Evolutionary conservation across 2,113 vertebrate genomes (phyloP), one percentile per base, ranked within the genome.

Genomic region (Toxostoma redivivum): DNA sequence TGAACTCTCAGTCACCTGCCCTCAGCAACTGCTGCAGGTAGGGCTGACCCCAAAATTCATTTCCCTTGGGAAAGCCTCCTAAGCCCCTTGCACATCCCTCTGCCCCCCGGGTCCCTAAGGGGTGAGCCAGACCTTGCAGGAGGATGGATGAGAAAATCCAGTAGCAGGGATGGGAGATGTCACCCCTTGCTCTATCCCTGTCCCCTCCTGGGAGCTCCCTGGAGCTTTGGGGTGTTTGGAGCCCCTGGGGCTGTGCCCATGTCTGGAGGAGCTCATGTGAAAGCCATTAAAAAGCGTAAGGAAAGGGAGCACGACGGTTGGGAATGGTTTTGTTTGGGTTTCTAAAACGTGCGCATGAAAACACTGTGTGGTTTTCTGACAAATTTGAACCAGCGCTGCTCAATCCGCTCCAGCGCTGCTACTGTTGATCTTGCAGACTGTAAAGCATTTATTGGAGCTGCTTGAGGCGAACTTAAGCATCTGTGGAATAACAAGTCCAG

Each of bases 361-460:
- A 89, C 45, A 85, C 83, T 57, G 38, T 92, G 95, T 72, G 96
- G 97, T 95, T 95, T 96, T 82, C 70, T 92, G 64, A 86, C 56
- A 88, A 84, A 90, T 95, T 91, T 96, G 91, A 95, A 91, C 80
- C 95, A 71, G 82, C 17, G 80, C 78, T 72, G 76, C 69, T 95
- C 83, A 64, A 80, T 86, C 89, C 71, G 21, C 97, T 95, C 96
- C 83, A 81, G 92, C 33, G 31, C 88, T 31, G 91, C 94, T 92
- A 91, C 94, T 93, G 95, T 87, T 93, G 92, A 58, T 92, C 95
- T 85, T 37, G 71, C 92, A 81, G 94, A 88, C 91, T 92, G 96
- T 95, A 69, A 88, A 87, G 93, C 91, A 92, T 95, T 94, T 71
- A 76, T 94, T 74, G 81, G 81, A 88, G 78, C 74, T 71, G 88